Conservation (phyloP, 2,888 invertebrate species). For the Idaea biselata region DNA sequence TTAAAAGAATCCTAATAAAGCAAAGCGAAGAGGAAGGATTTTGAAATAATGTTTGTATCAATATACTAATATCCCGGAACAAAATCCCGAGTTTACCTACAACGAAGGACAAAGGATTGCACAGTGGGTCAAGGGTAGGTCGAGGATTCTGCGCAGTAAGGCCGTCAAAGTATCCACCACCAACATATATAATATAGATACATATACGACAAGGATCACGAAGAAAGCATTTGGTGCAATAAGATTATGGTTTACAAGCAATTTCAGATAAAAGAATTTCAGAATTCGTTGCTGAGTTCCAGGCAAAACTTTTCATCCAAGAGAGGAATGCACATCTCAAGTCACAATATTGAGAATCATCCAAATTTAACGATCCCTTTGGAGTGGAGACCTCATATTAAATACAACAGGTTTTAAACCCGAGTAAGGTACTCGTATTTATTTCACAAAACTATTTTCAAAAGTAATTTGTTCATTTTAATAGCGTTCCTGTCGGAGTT, state of each 20-base stretch:
- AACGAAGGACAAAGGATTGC: slow-evolving; percentile 66
- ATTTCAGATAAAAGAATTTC: neutral
- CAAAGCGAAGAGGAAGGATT: neutral
- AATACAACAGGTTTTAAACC: slow-evolving; percentile 16
- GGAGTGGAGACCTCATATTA: neutral
- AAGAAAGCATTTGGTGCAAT: neutral
- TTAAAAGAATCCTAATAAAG: neutral
- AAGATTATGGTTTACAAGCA: neutral
- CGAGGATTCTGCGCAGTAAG: slow-evolving; percentile 72
- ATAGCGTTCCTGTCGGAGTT: slow-evolving; percentile 7
- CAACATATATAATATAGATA: no score
- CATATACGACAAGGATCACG: neutral
- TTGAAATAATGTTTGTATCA: neutral
- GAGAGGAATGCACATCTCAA: neutral
- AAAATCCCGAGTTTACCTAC: slow-evolving; percentile 12
- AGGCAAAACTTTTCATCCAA: neutral
- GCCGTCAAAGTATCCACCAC: neutral
- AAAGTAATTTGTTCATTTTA: slow-evolving; percentile 12
- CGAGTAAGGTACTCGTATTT: slow-evolving; percentile 1
- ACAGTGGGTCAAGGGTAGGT: slow-evolving; percentile 70
- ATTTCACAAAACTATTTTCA: slow-evolving; percentile 14
- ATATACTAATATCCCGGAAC: slow-evolving; percentile 17
- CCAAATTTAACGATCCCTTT: neutral
- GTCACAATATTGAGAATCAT: neutral
- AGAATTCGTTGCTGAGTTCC: neutral